These are phyloP conservation scores for Ochlodes sylvanus DNA, from an alignment of 2,888 invertebrate species.

Conservation along the genomic window DNA sequence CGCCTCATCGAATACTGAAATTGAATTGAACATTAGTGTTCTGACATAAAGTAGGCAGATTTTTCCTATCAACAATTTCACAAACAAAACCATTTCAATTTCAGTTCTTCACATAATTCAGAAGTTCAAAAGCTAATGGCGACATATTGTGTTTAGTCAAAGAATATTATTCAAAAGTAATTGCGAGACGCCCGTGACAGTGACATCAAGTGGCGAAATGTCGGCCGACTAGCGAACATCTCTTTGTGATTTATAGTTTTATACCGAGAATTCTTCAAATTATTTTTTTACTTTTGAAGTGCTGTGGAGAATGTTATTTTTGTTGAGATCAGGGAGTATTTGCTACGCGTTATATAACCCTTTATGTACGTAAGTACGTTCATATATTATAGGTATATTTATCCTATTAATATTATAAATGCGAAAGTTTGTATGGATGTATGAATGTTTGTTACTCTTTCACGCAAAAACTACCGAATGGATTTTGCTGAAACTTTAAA, in stretches of 20 bases:
- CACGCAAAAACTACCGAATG: no score
- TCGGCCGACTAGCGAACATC: background rate
- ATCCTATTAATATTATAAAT: no score
- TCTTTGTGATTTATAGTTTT: constrained; percentile 21
- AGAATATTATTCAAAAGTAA: background rate
- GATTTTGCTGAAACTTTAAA: no score
- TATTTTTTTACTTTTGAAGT: constrained; percentile 13
- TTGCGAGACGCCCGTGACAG: constrained; percentile 17
- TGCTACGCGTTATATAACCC: background rate
- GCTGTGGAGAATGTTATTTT: constrained; percentile 26
- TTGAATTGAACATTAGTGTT: no score
- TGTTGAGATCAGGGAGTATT: background rate
- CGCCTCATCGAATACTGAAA: no score
- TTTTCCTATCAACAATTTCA: no score
- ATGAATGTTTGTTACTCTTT: no score
- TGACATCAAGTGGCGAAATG: constrained; percentile 13
- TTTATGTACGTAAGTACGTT: no score
- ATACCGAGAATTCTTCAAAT: constrained; percentile 21
- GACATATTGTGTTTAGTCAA: background rate
- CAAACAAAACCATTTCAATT: background rate
- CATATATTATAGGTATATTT: no score
- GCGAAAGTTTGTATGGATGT: no score
- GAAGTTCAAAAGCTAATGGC: constrained; percentile 13
- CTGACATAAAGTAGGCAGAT: no score
- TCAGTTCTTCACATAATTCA: background rate